Conservation (phyloP, 2,888 invertebrate species). For the Thalpophila matura region DNA sequence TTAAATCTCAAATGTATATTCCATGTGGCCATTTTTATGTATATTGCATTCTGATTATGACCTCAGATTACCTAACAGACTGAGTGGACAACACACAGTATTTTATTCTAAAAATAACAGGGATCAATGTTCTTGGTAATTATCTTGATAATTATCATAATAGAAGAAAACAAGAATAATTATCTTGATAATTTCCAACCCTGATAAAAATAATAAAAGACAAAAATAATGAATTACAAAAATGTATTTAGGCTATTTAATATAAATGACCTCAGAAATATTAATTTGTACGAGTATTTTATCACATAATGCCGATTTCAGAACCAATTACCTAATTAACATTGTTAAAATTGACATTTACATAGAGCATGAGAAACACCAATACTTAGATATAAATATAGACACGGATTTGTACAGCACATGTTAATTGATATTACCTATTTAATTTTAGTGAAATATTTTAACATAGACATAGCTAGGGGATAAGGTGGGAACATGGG, state of each 20-base stretch:
- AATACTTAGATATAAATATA: conserved; percentile 4
- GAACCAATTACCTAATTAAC: conserved; percentile 8
- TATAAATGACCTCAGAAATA: not conserved
- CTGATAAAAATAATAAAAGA: no score
- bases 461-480: not conserved
- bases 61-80: conserved; percentile 25
- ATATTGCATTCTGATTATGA: conserved; percentile 19
- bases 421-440: not conserved
- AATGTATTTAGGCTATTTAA: not conserved
- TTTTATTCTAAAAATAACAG: conserved; percentile 3
- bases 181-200: no score
- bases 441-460: conserved; percentile 14
- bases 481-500: no score
- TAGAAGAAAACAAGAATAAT: no score
- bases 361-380: not conserved
- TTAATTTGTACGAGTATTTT: conserved; percentile 10
- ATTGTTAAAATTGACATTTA: not conserved
- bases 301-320: not conserved
- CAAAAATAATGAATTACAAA: conserved; percentile 8
- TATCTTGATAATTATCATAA: no score
- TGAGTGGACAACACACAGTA: conserved; percentile 41
- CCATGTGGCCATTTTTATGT: conserved; percentile 56
- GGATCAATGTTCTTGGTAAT: no score
- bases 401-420: conserved; percentile 7
- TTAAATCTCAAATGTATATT: conserved; percentile 44